Base-by-base conservation (phyloP, 2,113 vertebrate genomes). In the Hymenochirus boettgeri region DNA sequence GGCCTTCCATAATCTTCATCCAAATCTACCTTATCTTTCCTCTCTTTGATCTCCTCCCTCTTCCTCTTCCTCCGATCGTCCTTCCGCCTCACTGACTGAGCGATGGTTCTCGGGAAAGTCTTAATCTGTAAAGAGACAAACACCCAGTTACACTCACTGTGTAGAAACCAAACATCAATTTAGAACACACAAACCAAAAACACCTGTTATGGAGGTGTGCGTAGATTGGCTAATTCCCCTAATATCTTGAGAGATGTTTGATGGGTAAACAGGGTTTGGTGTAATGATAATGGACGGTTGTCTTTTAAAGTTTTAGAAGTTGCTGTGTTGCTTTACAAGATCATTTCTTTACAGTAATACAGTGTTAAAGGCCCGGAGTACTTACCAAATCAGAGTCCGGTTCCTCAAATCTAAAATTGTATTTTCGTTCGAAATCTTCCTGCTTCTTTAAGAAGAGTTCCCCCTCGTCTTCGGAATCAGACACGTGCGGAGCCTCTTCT, bases 381-480 rank as follows among this genome's bases (percentile, higher is more conserved):
- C 82, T 22, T 46, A 86, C 89, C 74, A 62, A 55, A 22, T 83
- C 61, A 0, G 87, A 76, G 8, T 85, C 90, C 0, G 94, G 92
- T 70, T 96, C 94, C 70, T 95, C 93, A 3, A 92, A 96, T 62
- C 94, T 89, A 74, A 95, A 96, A 75, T 96, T 96, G 80, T 93
- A 93, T 52, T 80, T 84, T 33, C 90, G 85, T 76, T 96, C 93
- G 62, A 95, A 96, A 70, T 89, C 82, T n/a, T 89, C 91, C 80
- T 96, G 94, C 17, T 81, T 87, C 75, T 84, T 78, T 71, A 96
- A 65, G 72, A 96, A 96, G 0, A 80, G 76, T 69, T 92, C 90
- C 0, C 90, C 94, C 62, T 96, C 94, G 2, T 92, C 91, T 1
- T 91, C 91, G 0, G 93, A 95, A 37, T 95, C 92, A 0, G 86